A percentile compares a stretch with the other conserved stretches of the same genome.
Conservation (phyloP, 2,888 invertebrate genomes). For the Schizotus pectinicornis region DNA sequence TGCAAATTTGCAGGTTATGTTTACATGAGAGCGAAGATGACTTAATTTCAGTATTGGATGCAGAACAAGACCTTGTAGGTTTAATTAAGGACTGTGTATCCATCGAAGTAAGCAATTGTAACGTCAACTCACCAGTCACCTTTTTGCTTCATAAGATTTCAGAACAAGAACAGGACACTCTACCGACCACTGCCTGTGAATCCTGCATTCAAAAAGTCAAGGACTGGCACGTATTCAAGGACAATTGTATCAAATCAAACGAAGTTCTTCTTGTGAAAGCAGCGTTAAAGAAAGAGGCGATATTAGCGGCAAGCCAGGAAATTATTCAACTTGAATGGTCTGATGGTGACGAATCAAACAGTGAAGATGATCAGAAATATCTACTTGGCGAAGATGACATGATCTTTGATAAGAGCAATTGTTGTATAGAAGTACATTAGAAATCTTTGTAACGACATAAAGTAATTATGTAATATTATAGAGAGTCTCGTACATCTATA, state of each 20-base stretch:
- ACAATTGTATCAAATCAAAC: constrained; percentile 43
- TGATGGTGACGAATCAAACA: constrained; percentile 15
- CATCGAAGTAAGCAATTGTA: constrained; percentile 37
- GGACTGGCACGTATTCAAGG: constrained; percentile 44
- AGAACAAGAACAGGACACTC: constrained; percentile 35
- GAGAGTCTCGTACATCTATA: constrained; percentile 26
- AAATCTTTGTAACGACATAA: constrained; percentile 4
- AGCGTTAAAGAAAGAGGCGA: not conserved
- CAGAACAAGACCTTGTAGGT: constrained; percentile 36
- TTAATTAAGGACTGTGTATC: constrained; percentile 46
- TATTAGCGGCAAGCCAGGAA: not conserved
- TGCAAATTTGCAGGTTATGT: constrained; percentile 47
- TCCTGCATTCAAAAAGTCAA: constrained; percentile 42
- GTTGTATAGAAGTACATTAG: not conserved
- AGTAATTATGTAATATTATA: constrained; percentile 3
- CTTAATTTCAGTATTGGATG: constrained; percentile 39
- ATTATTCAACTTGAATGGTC: not conserved
- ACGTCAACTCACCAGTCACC: too few species aligned
- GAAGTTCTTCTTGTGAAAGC: constrained; percentile 31
- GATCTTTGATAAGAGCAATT: not conserved
- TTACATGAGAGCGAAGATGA: constrained; percentile 38
- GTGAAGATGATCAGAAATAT: constrained; percentile 13
- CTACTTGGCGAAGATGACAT: constrained; percentile 11
- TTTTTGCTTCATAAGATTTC: constrained; percentile 32
- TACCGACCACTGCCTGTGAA: constrained; percentile 40